Evolutionary conservation across 2,113 vertebrate genomes (phyloP), one percentile per base, ranked within the genome.

Genomic region (Neoarius graeffei): DNA sequence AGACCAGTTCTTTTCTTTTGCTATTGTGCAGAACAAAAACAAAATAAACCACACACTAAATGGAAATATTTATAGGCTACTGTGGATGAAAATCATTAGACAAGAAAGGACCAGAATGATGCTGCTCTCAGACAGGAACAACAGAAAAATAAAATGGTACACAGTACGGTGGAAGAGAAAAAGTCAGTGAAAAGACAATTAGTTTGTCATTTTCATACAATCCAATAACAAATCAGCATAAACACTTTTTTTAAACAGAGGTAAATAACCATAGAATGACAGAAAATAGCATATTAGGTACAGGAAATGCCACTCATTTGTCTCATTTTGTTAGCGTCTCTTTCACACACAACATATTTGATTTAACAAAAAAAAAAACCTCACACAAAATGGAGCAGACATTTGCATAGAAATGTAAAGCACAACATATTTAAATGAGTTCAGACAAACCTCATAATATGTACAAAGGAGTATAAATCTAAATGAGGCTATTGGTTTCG

Each of bases 161-260:
- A 42, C 7, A n/a, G 27, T 20, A 3, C 3, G 11, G 30, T 60
- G 0, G 3, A 4, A 59, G 17, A 35, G 7, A 59, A 27, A 20
- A 52, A 77, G 48, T 76, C 20, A 77, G 3, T 56, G 50, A 15
- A 79, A 79, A 54, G 76, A n/a, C 50, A 79, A 79, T 79, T 50
- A 76, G 9, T 54, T 19, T 23, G 30, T 20, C 48, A 62, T 82
- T 82, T 82, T 82, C 20, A 82, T 62, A 82, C 80, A 82, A 82
- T 82, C 80, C 30, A 62, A 23, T 59, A 59, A 74, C 23, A 50
- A 82, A 20, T 48, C 8, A 82, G 57, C 20, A 82, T 59, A 59
- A 59, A 54, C 10, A 54, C 35, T 62, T 62, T 62, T 80, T 82
- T 82, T 23, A 42, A 9, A 81, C 9, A 81, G 27, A 60, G 19